Evolutionary conservation across 2,888 invertebrate genomes (phyloP), one percentile per base, ranked within the genome.

Genomic region (Microctonus brassicae): DNA sequence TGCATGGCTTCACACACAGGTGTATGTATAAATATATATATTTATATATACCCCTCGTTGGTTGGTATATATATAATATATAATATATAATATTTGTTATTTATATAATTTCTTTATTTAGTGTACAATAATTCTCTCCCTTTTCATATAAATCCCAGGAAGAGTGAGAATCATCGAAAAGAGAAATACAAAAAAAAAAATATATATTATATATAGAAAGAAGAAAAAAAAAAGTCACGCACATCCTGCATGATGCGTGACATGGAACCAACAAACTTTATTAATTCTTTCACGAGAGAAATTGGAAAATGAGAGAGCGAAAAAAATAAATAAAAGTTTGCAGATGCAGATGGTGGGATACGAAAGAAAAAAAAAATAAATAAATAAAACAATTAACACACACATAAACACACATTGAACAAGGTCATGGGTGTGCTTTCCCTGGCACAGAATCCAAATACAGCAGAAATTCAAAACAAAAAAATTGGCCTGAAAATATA

Each of bases 191-290:
- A 29, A 29, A 29, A 29, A 29, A 29, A 29, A 29, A 65, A 42
- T 5, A 64, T 29, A 26, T 9, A 29, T 29, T n/a, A n/a, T n/a
- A n/a, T n/a, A n/a, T n/a, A n/a, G n/a, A n/a, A n/a, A 42, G 26
- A 7, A 39, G 60, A 22, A 53, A 20, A 65, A 20, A 65, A 47
- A 53, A 42, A 55, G 72, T 76, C 75, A 76, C 76, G 76, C 74
- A 76, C 74, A 73, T 77, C 75, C 75, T 73, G 74, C 66, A 64
- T 69, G 70, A 69, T 73, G 72, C 71, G 70, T 72, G 33, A 65
- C 36, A 36, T 53, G 39, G 22, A 29, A 52, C 64, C 57, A 22
- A 52, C 61, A 55, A 64, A 55, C 52, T 33, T 22, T 17, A 29
- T 36, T n/a, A n/a, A n/a, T 7, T 58, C 58, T 26, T 55, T 55